These are phyloP conservation scores for Sinohyriopsis cumingii DNA, from an alignment of 2,888 invertebrate genomes.

Conservation along the genomic window DNA sequence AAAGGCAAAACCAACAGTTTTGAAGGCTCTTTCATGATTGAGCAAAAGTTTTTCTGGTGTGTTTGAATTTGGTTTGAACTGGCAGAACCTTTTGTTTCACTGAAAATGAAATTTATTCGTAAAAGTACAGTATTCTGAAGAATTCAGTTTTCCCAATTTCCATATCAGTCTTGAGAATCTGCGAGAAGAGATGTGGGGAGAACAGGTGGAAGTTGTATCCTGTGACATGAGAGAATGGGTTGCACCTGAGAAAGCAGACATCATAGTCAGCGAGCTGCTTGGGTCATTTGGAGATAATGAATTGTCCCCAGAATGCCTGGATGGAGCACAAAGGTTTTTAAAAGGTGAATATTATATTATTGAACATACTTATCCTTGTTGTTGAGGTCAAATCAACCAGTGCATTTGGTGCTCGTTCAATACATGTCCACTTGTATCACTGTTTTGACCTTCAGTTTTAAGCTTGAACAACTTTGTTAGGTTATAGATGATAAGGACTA, in stretches of 20 bases:
- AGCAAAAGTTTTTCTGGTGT: too few relatives aligned
- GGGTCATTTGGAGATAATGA: conserved; percentile 99
- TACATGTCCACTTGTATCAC: not conserved
- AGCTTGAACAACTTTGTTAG: too few relatives aligned
- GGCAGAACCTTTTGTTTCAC: too few relatives aligned
- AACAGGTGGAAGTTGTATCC: conserved; percentile 71
- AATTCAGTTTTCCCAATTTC: not conserved
- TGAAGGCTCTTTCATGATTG: too few relatives aligned
- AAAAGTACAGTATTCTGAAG: too few relatives aligned
- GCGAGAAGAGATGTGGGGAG: conserved; percentile 69
- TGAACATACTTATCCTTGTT: not conserved
- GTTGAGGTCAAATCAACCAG: not conserved
- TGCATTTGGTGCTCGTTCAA: not conserved
- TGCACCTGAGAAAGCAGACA: conserved; percentile 86
- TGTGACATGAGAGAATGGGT: conserved; percentile 73
- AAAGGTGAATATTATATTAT: conserved; percentile 58
- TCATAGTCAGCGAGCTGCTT: conserved; percentile 94
- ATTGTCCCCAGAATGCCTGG: conserved; percentile 96
- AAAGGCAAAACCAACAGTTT: too few relatives aligned
- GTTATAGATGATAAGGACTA: too few relatives aligned
- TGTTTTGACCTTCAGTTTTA: not conserved
- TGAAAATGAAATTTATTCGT: too few relatives aligned
- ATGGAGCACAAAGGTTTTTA: conserved; percentile 91
- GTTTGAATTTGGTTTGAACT: too few relatives aligned
- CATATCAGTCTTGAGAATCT: conserved; percentile 65